phyloP scores from a whole-genome alignment of 2,113 vertebrate genomes.

The Nestor notabilis region DNA sequence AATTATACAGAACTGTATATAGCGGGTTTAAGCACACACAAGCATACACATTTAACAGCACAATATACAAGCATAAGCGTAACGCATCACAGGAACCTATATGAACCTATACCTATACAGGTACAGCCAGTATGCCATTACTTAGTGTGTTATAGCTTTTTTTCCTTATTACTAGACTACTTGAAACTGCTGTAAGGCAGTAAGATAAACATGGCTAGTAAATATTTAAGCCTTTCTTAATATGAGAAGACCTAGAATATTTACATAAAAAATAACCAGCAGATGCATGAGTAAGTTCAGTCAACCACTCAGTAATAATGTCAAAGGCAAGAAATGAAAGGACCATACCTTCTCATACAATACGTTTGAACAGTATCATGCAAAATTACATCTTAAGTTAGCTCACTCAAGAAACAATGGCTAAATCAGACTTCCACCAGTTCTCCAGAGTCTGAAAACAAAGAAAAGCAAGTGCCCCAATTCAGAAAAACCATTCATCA shows the following conservation, averaged over 20 bases:
- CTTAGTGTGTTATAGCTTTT: background rate
- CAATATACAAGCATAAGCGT: too few species aligned
- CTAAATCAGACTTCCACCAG: background rate
- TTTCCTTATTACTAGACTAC: background rate
- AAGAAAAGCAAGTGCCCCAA: background rate
- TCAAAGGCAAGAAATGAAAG: background rate
- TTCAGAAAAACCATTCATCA: background rate
- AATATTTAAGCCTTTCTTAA: background rate
- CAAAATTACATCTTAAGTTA: background rate
- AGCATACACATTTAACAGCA: too few species aligned
- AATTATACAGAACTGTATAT: background rate
- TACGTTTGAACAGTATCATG: background rate
- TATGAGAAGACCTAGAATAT: background rate
- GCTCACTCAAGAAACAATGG: background rate
- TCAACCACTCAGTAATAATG: background rate
- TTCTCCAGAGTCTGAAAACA: background rate
- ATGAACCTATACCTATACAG: background rate
- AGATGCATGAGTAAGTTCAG: background rate
- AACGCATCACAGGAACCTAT: background rate
- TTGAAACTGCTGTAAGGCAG: background rate
- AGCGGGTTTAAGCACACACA: background rate
- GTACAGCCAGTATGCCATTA: background rate
- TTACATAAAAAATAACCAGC: background rate
- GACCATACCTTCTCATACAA: background rate
- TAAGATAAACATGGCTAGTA: background rate